Evolutionary conservation across 1,140 invertebrate species (phyloP).

Genomic region (Schlechtendalia chinensis): DNA sequence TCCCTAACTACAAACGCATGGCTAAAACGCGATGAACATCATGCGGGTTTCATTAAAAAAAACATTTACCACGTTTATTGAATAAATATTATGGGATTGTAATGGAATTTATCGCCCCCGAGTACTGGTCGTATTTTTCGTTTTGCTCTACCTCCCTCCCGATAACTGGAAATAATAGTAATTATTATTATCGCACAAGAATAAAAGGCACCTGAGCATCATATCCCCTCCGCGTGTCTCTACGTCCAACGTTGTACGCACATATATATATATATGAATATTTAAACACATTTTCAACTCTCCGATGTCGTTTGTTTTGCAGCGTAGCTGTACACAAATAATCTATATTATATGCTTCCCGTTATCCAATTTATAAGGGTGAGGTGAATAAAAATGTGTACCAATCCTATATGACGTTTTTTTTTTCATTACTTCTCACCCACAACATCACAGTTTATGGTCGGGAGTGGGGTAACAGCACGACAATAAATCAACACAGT

Average conservation of each 20-base stretch:
- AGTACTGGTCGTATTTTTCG: conserved; percentile 25
- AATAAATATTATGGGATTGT: conserved; percentile 41
- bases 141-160: background rate
- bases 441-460: background rate
- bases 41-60: background rate
- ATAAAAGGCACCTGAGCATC: conserved; percentile 43
- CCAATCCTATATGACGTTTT: background rate
- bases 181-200: conserved; percentile 47
- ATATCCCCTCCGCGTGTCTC: background rate
- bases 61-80: background rate
- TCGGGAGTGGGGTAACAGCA: conserved; percentile 2
- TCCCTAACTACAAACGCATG: background rate
- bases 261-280: background rate
- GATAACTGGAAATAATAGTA: background rate
- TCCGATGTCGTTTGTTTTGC: conserved; percentile 10
- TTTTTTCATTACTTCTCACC: conserved; percentile 12
- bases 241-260: background rate
- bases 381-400: background rate
- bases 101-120: conserved; percentile 36
- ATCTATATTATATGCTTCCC: background rate
- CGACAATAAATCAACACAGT: conserved; percentile 19
- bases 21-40: conserved; percentile 8
- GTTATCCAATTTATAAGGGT: background rate
- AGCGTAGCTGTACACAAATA: background rate
- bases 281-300: background rate